A percentile compares a stretch with the other conserved stretches of the same genome.
phyloP scores from a whole-genome alignment of 1,140 invertebrate species.

The Mylabris phalerata region DNA sequence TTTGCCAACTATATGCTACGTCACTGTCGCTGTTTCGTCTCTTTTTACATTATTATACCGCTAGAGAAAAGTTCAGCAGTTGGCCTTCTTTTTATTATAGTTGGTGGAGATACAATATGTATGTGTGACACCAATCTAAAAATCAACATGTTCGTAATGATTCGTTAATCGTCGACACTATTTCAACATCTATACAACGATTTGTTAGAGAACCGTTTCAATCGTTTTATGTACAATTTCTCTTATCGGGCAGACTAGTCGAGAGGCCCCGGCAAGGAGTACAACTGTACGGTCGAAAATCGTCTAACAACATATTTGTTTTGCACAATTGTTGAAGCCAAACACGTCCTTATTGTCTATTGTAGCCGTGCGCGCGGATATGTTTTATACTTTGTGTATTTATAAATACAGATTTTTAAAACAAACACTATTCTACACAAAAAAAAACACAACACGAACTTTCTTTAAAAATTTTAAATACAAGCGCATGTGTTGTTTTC shows the following conservation, averaged over 20 bases:
- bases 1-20: slow-evolving; percentile 15
- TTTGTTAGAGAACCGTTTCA: no score
- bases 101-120: no score
- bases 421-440: slow-evolving; percentile 18
- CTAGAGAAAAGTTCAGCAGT: slow-evolving; percentile 35
- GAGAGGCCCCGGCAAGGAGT: slow-evolving; percentile 35
- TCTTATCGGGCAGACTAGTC: slow-evolving; percentile 31
- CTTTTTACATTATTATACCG: slow-evolving; percentile 16
- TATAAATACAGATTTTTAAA: slow-evolving; percentile 22
- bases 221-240: slow-evolving; percentile 17
- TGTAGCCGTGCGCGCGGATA: no score
- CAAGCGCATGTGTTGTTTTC: no score
- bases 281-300: slow-evolving; percentile 27
- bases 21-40: slow-evolving; percentile 16
- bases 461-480: no score
- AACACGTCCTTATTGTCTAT: slow-evolving; percentile 7
- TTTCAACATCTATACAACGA: no score
- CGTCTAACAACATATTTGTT: slow-evolving; percentile 13
- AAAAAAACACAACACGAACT: no score
- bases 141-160: no score
- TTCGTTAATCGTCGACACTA: no score
- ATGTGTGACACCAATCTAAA: no score
- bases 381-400: slow-evolving; percentile 21
- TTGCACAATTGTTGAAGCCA: slow-evolving; percentile 8
- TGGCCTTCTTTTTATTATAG: slow-evolving; percentile 34